Conservation (phyloP, 2,888 invertebrate genomes). For the Leptopterna dolabrata region DNA sequence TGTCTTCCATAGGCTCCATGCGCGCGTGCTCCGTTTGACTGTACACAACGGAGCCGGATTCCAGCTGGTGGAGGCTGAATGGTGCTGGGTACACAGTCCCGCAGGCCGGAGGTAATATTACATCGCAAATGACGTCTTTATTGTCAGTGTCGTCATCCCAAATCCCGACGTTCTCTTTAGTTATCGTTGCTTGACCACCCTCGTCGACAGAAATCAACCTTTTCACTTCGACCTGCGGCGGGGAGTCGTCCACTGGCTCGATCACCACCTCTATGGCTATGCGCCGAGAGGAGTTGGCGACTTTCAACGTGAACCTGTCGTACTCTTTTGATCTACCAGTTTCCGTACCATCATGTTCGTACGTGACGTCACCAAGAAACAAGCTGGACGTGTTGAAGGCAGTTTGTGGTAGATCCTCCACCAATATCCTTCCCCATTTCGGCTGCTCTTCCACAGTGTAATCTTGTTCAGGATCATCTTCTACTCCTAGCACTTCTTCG, state of each 20-base stretch:
- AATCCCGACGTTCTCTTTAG: conserved; percentile 20
- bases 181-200: conserved; percentile 29
- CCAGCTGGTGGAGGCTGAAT: conserved; percentile 40
- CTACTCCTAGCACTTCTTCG: conserved; percentile 28
- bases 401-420: conserved; percentile 25
- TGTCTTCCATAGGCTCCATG: conserved; percentile 54
- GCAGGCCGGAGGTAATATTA: conserved; percentile 39
- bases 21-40: conserved; percentile 43
- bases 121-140: conserved; percentile 46
- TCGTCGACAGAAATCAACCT: conserved; percentile 47
- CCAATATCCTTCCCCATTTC: conserved; percentile 47
- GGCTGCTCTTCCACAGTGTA: conserved; percentile 49
- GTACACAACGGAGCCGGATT: conserved; percentile 44
- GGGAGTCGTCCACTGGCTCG: conserved; percentile 54
- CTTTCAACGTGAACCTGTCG: conserved; percentile 50
- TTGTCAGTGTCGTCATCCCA: conserved; percentile 55
- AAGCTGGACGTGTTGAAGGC: conserved; percentile 47
- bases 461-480: conserved; percentile 4
- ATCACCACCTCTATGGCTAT: conserved; percentile 50
- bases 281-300: background rate
- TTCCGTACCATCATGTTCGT: conserved; percentile 55
- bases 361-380: conserved; percentile 43
- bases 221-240: conserved; percentile 46
- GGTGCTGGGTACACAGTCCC: conserved; percentile 16
- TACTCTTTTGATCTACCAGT: conserved; percentile 34